Evolutionary conservation across 2,113 vertebrate species (phyloP).

Genomic region (Larimichthys crocea): DNA sequence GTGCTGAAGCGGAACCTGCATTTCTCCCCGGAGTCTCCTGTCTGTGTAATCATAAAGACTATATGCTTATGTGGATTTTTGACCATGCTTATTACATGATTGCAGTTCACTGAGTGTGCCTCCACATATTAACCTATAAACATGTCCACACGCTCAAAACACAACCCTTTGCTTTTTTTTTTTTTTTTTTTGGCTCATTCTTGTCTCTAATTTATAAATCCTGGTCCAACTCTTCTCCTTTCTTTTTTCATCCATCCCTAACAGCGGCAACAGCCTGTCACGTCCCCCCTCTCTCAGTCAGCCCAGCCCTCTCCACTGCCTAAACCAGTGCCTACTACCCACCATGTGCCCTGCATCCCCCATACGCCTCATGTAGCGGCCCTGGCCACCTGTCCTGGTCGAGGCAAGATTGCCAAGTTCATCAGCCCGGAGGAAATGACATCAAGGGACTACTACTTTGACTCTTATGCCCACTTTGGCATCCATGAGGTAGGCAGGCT

Average conservation of each 20-base stretch:
- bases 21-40: slow-evolving; percentile 4
- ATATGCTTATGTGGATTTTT: not conserved
- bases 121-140: not conserved
- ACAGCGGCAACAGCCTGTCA: slow-evolving; percentile 79
- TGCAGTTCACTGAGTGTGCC: not conserved
- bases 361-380: slow-evolving; percentile 80
- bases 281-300: slow-evolving; percentile 85
- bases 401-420: slow-evolving; percentile 93
- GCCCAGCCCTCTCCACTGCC: slow-evolving; percentile 86
- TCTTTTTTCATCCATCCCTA: not conserved
- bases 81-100: not conserved
- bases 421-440: slow-evolving; percentile 98
- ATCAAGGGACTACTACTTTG: slow-evolving; percentile 97
- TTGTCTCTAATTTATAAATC: not conserved
- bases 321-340: slow-evolving; percentile 88
- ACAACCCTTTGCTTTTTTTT: not conserved
- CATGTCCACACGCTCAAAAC: not conserved
- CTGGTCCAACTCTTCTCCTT: not conserved
- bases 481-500: slow-evolving; percentile 93
- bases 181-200: not conserved
- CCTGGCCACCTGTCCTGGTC: slow-evolving; percentile 89
- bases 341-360: slow-evolving; percentile 84
- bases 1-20: slow-evolving; percentile 78
- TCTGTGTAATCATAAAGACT: not conserved
- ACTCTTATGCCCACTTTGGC: slow-evolving; percentile 98